Conservation (phyloP, 2,888 invertebrate genomes). For the Nymphalis c-album region DNA sequence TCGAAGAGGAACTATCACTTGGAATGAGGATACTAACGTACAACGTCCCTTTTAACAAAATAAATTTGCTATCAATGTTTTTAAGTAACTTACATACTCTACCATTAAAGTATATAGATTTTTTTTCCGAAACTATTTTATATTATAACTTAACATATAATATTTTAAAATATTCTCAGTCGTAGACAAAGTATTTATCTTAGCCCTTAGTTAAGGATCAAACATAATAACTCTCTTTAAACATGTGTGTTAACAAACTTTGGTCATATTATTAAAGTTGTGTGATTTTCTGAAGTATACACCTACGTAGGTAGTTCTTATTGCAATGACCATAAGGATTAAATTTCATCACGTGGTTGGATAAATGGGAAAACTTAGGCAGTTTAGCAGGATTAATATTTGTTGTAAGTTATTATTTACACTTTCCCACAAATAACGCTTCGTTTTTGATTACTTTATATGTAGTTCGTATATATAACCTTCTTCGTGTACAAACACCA, state of each 20-base stretch:
- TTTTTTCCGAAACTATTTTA: too few species aligned
- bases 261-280: constrained; percentile 45
- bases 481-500: not conserved
- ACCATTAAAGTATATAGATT: too few species aligned
- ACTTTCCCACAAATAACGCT: constrained; percentile 25
- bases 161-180: not conserved
- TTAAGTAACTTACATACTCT: too few species aligned
- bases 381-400: constrained; percentile 44
- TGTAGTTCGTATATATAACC: not conserved
- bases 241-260: constrained; percentile 48
- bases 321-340: constrained; percentile 5
- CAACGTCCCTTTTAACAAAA: too few species aligned
- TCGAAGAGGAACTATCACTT: too few species aligned
- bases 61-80: too few species aligned
- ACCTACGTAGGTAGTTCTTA: constrained; percentile 15
- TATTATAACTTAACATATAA: too few species aligned
- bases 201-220: not conserved
- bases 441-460: constrained; percentile 4
- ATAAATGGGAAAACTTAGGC: constrained; percentile 40
- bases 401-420: constrained; percentile 30
- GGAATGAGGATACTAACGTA: too few species aligned
- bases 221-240: constrained; percentile 30
- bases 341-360: not conserved
- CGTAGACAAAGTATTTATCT: not conserved
- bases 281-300: constrained; percentile 11